A percentile compares a stretch with the other conserved stretches of the same genome.
phyloP scores from a whole-genome alignment of 2,797 vertebrate species.

The Petrocephalus schoutedeni region DNA sequence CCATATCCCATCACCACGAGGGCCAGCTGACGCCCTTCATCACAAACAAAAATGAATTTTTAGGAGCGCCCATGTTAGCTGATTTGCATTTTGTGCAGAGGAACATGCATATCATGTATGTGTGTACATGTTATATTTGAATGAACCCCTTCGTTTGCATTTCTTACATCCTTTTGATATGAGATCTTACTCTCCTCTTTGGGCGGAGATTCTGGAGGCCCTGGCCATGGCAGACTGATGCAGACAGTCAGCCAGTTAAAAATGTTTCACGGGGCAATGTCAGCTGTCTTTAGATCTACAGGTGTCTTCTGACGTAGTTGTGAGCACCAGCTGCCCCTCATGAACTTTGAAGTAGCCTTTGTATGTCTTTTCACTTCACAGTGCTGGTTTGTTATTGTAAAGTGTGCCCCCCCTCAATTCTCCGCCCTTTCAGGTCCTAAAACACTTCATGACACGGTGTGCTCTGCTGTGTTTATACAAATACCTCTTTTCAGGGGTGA shows the following conservation, averaged over 20 bases:
- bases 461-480: conserved; percentile 15
- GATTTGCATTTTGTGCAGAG: background rate
- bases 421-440: background rate
- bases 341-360: background rate
- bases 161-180: background rate
- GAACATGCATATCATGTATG: background rate
- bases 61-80: background rate
- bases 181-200: background rate
- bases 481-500: conserved; percentile 20
- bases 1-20: background rate
- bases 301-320: background rate
- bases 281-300: background rate
- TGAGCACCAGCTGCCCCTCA: background rate
- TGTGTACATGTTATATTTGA: background rate
- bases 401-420: background rate
- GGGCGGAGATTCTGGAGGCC: conserved; percentile 34
- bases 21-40: background rate
- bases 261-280: conserved; percentile 31
- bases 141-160: background rate
- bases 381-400: background rate
- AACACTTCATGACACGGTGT: conserved; percentile 8
- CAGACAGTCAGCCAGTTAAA: conserved; percentile 32
- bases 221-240: conserved; percentile 50
- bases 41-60: background rate
- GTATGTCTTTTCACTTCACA: background rate